phyloP scores from a whole-genome alignment of 2,113 vertebrate species.

The Gnathonemus echidnorhynchus region DNA sequence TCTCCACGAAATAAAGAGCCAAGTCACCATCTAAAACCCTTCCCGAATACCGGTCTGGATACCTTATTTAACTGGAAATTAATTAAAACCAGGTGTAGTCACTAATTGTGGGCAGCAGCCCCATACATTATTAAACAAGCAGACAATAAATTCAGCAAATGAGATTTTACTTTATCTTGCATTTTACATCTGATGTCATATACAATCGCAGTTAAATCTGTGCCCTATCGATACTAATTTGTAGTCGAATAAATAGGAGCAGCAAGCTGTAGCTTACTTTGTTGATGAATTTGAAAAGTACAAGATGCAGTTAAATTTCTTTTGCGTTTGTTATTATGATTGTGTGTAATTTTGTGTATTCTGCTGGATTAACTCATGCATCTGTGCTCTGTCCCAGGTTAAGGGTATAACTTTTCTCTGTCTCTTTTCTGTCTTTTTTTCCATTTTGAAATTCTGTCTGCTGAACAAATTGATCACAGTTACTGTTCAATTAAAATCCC shows the following conservation, averaged over 20 bases:
- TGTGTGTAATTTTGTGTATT: neutral
- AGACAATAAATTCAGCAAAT: neutral
- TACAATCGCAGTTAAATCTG: neutral
- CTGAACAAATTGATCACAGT: neutral
- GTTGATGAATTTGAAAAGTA: neutral
- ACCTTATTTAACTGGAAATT: neutral
- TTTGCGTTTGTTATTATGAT: neutral
- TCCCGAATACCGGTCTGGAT: neutral
- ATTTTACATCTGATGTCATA: neutral
- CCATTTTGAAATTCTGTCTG: neutral
- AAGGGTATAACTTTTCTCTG: neutral
- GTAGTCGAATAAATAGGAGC: neutral
- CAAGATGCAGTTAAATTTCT: neutral
- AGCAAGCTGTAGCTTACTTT: neutral
- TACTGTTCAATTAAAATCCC: neutral
- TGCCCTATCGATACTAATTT: neutral
- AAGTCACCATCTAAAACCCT: neutral
- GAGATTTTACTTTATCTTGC: neutral
- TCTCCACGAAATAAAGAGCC: neutral
- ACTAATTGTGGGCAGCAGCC: neutral
- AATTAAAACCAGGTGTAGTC: neutral
- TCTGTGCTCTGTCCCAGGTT: neutral
- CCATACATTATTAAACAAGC: neutral
- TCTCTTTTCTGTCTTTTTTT: neutral
- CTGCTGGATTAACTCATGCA: neutral